Evolutionary conservation across 1,140 invertebrate species (phyloP).

Genomic region (Trigoniulus corallinus): DNA sequence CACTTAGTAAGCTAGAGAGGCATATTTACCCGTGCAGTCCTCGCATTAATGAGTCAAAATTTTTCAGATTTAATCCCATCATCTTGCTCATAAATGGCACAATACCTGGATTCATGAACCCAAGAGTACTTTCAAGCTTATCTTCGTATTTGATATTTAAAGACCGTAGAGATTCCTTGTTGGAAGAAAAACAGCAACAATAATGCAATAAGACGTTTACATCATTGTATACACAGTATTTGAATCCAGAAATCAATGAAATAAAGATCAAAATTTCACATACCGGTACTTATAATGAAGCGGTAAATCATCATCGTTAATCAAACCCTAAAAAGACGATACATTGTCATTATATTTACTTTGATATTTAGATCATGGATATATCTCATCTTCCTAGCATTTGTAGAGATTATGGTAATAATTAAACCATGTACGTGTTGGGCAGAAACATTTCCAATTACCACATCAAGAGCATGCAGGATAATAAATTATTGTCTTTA

Average conservation of each 20-base stretch:
- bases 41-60: slow-evolving; percentile 53
- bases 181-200: not conserved
- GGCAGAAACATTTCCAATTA: slow-evolving; percentile 57
- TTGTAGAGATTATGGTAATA: slow-evolving; percentile 63
- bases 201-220: slow-evolving; percentile 2
- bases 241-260: too few species aligned
- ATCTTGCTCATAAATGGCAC: slow-evolving; percentile 55
- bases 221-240: too few species aligned
- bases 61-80: slow-evolving; percentile 43
- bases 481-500: too few species aligned
- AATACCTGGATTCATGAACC: slow-evolving; percentile 80
- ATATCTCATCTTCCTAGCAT: slow-evolving; percentile 52
- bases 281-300: slow-evolving; percentile 43
- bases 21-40: slow-evolving; percentile 42
- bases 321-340: slow-evolving; percentile 46
- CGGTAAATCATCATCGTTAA: slow-evolving; percentile 67
- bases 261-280: slow-evolving; percentile 11
- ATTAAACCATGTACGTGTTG: slow-evolving; percentile 54
- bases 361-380: slow-evolving; percentile 69
- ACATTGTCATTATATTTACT: slow-evolving; percentile 26
- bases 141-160: slow-evolving; percentile 18
- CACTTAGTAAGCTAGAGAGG: too few species aligned
- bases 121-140: slow-evolving; percentile 49
- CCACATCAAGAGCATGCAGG: too few species aligned
- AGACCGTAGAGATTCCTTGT: slow-evolving; percentile 4